These are phyloP conservation scores for Sebastiscus albofasciatus DNA, from an alignment of 2,797 vertebrate genomes.

Conservation along the genomic window DNA sequence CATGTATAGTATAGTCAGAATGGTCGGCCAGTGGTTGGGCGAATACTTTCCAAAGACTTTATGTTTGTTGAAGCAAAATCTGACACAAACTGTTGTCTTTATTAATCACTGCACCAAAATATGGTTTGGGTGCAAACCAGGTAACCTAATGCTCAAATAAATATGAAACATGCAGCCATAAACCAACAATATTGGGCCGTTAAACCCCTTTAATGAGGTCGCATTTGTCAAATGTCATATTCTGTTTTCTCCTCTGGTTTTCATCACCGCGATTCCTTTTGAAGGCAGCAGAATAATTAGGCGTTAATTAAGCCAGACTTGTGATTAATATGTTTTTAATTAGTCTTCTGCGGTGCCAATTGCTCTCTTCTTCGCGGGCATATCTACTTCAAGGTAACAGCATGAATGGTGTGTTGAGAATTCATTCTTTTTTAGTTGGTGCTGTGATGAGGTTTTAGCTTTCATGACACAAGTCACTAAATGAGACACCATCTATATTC, in stretches of 20 bases:
- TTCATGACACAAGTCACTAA: not conserved
- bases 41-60: not conserved
- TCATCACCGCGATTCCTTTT: not conserved
- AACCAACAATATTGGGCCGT: not conserved
- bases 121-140: not conserved
- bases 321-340: conserved; percentile 32
- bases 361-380: not conserved
- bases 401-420: not conserved
- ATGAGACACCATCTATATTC: not conserved
- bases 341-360: not conserved
- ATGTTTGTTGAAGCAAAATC: not conserved
- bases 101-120: not conserved
- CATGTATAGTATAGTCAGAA: not conserved
- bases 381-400: conserved; percentile 16
- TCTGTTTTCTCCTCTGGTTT: not conserved
- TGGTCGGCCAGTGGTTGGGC: not conserved
- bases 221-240: not conserved
- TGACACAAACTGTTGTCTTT: not conserved
- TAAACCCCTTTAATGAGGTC: not conserved
- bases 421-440: not conserved
- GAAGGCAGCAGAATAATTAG: not conserved
- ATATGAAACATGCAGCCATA: not conserved
- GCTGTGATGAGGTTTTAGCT: not conserved
- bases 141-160: not conserved
- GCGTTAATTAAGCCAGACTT: conserved; percentile 16